Evolutionary conservation across 2,888 invertebrate genomes (phyloP).

Genomic region (Branchellion lobata): DNA sequence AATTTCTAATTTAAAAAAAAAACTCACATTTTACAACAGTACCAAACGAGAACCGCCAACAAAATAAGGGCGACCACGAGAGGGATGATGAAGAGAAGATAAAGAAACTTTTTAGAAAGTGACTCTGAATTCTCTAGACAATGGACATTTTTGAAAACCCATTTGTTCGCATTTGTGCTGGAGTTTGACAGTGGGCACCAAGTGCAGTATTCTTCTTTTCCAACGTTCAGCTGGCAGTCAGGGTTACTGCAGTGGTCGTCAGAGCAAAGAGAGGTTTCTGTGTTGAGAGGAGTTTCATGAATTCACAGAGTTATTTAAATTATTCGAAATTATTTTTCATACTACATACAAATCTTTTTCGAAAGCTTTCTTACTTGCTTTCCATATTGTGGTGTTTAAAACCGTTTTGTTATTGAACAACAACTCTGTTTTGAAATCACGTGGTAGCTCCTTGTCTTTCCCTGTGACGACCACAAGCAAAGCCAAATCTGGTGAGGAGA

Average conservation of each 20-base stretch:
- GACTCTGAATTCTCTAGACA: too few species aligned
- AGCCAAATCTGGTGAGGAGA: not conserved
- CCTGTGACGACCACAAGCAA: not conserved
- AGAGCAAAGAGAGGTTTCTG: not conserved
- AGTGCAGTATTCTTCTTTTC: not conserved
- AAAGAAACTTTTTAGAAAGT: too few species aligned
- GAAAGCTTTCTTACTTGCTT: not conserved
- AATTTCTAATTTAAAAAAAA: too few species aligned
- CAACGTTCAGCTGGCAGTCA: not conserved
- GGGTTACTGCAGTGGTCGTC: not conserved
- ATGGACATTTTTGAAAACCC: not conserved
- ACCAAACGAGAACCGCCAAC: not conserved
- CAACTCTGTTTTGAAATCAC: not conserved
- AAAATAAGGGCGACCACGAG: slow-evolving; percentile 7
- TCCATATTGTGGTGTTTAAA: not conserved
- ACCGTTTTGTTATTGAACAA: not conserved
- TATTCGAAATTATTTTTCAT: not conserved
- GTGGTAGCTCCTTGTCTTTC: not conserved
- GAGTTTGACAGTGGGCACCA: not conserved
- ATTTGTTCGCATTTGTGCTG: not conserved
- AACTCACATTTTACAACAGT: too few species aligned
- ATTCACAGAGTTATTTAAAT: not conserved
- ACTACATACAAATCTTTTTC: not conserved
- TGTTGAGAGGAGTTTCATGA: not conserved
- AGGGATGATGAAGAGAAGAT: slow-evolving; percentile 25